Evolutionary conservation across 2,888 invertebrate species (phyloP).

Genomic region (Lamellibrachia satsuma): DNA sequence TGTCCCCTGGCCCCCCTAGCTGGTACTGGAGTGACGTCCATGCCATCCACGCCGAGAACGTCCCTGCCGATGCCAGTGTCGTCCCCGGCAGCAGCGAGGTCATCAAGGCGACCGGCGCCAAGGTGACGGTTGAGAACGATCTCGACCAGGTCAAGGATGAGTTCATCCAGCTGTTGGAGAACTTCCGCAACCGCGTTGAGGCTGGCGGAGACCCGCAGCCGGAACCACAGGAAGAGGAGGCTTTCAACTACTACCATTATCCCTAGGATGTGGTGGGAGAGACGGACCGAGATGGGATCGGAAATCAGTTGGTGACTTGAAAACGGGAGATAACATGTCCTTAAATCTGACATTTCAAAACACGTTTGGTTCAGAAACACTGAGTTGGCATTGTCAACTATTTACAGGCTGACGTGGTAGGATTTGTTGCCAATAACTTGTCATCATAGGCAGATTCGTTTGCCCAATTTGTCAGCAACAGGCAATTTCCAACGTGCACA

Average conservation of each 20-base stretch:
- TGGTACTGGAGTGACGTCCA: conserved; percentile 77
- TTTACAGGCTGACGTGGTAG: not conserved
- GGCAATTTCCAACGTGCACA: not conserved
- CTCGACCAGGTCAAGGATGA: conserved; percentile 5
- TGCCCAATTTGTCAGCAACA: no score
- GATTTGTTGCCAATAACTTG: not conserved
- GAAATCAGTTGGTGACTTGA: not conserved
- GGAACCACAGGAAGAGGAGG: not conserved
- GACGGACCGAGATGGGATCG: not conserved
- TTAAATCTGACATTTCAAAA: not conserved
- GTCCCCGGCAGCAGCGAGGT: conserved; percentile 36
- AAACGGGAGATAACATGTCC: not conserved
- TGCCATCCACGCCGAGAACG: conserved; percentile 27
- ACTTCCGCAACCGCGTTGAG: not conserved
- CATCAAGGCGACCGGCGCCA: conserved; percentile 6
- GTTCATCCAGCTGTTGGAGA: conserved; percentile 3
- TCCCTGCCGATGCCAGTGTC: conserved; percentile 39
- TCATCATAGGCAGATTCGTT: not conserved
- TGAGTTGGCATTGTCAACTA: not conserved
- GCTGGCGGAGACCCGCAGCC: not conserved
- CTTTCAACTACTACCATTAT: conserved; percentile 17
- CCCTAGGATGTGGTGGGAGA: not conserved
- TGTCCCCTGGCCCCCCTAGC: conserved; percentile 79
- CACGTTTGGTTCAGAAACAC: not conserved
- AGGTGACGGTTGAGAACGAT: not conserved